These are phyloP conservation scores for Platynereis dumerilii DNA, from an alignment of 2,888 invertebrate genomes.

Conservation along the genomic window DNA sequence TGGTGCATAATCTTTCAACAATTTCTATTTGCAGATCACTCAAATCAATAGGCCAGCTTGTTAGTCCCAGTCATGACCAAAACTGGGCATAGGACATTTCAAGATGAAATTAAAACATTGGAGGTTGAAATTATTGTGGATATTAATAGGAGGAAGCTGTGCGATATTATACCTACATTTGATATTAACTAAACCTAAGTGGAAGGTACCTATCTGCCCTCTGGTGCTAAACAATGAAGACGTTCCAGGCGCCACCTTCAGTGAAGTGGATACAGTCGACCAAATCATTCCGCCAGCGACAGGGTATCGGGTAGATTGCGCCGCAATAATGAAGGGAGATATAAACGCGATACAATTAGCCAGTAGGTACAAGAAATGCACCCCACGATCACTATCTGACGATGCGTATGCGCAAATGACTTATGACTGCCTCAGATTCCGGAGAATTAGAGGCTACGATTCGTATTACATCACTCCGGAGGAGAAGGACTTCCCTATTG, in stretches of 20 bases:
- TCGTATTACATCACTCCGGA: slow-evolving; percentile 34
- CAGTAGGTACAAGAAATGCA: not conserved
- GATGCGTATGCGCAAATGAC: slow-evolving; percentile 10
- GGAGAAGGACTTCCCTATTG: slow-evolving; percentile 44
- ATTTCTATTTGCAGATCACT: no score
- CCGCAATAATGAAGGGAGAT: slow-evolving; percentile 18
- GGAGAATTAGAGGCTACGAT: slow-evolving; percentile 16
- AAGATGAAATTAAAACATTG: no score
- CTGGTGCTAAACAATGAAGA: no score
- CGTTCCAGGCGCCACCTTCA: no score
- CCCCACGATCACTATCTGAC: not conserved
- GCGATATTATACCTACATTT: not conserved
- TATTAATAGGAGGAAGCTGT: not conserved
- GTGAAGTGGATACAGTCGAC: not conserved
- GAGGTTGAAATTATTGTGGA: no score
- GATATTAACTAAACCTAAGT: slow-evolving; percentile 8
- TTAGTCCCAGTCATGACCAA: no score
- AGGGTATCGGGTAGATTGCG: slow-evolving; percentile 20
- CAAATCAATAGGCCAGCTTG: no score
- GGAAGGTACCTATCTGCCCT: not conserved
- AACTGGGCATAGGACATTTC: no score
- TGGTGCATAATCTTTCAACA: no score
- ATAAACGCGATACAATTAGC: slow-evolving; percentile 6
- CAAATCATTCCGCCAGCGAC: not conserved
- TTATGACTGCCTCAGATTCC: slow-evolving; percentile 23